Evolutionary conservation across 2,888 invertebrate genomes (phyloP), one percentile per base, ranked within the genome.

Genomic region (Spodoptera exigua): DNA sequence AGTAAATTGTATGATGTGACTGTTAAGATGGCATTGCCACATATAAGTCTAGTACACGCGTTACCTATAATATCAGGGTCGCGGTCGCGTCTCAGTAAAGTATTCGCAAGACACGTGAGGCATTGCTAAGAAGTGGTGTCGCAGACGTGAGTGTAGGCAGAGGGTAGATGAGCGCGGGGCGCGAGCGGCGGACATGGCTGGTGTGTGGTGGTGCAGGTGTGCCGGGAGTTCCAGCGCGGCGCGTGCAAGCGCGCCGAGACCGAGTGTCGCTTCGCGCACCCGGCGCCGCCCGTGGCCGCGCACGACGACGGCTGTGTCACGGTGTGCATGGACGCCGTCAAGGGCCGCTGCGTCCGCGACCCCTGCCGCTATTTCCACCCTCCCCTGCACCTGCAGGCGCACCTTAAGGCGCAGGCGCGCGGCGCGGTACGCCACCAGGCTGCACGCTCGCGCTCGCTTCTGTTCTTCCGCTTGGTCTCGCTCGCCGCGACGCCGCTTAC

Each of bases 321-420:
- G 96, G 98, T 99, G 96, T 99, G 99, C 98, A 99, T 99, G 98
- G 99, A 99, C 97, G 98, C 98, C 96, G 97, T 99, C 96, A 98
- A 98, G 97, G 98, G 98, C 96, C 97, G 98, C 97, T 99, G 99
- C 97, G 97, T 97, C 96, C 98, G 99, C 96, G 98, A 98, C 96
- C 98, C 98, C 96, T 99, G 99, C 98, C 98, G 98, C 97, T 99
- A 99, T 98, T 99, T 98, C 97, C 99, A 99, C 97, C 99, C 99
- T 96, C 99, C 99, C 96, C 97, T 98, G 97, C 99, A 99, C 98
- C 98, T 99, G 96, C 98, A 98, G 97, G 98, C 98, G 97, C 98
- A 98, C 97, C 98, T 98, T 97, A 98, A 98, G 98, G 98, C 98
- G 96, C 98, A 98, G 97, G 97, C 97, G 96, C 97, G 97, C 97